Percentiles rank a stretch among this genome's conserved stretches.
Evolutionary conservation across 92 coral and sea anemone species (phyloP).

Genomic region (Desmophyllum pertusum): DNA sequence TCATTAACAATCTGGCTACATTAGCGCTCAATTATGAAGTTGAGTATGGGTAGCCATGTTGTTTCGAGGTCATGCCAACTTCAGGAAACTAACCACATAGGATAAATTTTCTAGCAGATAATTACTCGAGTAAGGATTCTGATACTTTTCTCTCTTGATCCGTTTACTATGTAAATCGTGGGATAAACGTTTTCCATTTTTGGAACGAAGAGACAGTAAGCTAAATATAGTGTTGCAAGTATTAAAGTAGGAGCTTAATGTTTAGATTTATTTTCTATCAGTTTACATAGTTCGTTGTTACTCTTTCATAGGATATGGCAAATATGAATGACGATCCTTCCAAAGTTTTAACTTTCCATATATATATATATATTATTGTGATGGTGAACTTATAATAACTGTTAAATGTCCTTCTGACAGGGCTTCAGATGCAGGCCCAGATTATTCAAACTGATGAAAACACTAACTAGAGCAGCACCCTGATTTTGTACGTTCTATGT

Average conservation of each 20-base stretch:
- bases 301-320: constrained; percentile 2
- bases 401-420: not conserved
- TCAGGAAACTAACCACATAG: constrained; percentile 3
- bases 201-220: not conserved
- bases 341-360: not conserved
- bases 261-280: constrained; percentile 19
- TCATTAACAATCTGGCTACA: not conserved
- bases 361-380: too few relatives aligned
- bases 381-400: not conserved
- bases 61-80: constrained; percentile 29
- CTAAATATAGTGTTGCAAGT: not conserved
- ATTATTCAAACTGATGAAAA: constrained; percentile 8
- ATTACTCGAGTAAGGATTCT: not conserved
- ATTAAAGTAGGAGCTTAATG: too few relatives aligned
- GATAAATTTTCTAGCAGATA: not conserved
- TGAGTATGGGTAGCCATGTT: constrained; percentile 56
- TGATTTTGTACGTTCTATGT: constrained; percentile 6
- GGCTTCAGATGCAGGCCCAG: constrained; percentile 5
- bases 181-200: not conserved
- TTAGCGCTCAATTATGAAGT: constrained; percentile 14
- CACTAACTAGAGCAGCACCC: not conserved
- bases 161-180: not conserved
- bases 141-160: not conserved
- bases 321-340: not conserved
- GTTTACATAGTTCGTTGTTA: constrained; percentile 1